These are phyloP conservation scores for Porites lutea DNA, from an alignment of 64 coral and sea anemone species.

Conservation along the genomic window DNA sequence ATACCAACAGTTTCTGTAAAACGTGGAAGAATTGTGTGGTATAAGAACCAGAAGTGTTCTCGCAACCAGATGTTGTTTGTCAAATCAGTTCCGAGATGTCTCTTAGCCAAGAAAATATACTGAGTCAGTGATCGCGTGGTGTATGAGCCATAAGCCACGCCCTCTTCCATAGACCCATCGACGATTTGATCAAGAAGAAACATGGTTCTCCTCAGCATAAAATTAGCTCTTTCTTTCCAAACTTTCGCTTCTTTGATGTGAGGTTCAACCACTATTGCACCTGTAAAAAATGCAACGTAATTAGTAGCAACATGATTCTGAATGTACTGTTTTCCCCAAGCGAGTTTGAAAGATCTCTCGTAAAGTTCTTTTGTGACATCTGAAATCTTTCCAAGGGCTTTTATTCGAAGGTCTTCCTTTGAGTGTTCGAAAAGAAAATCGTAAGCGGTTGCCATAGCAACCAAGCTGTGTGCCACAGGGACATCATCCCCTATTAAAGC, in stretches of 20 bases:
- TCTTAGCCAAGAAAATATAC: constrained; percentile 77
- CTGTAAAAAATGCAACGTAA: constrained; percentile 79
- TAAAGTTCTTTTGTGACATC: constrained; percentile 55
- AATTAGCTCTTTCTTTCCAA: constrained; percentile 66
- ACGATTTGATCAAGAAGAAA: constrained; percentile 73
- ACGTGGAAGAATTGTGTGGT: constrained; percentile 78
- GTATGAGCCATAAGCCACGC: constrained; percentile 88
- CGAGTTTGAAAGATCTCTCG: constrained; percentile 56
- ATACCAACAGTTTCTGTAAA: constrained; percentile 83
- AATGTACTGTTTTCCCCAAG: constrained; percentile 86
- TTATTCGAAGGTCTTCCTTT: constrained; percentile 45
- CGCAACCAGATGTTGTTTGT: constrained; percentile 71
- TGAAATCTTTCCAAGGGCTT: constrained; percentile 41
- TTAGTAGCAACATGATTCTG: constrained; percentile 98
- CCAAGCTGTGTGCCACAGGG: constrained; percentile 84
- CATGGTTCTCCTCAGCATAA: constrained; percentile 76
- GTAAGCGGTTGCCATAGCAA: constrained; percentile 81
- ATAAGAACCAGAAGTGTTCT: constrained; percentile 88
- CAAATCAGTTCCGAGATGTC: constrained; percentile 68
- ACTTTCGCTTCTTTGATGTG: constrained; percentile 27
- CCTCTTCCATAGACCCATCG: constrained; percentile 90
- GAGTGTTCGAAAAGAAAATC: constrained; percentile 77
- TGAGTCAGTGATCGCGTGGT: constrained; percentile 83
- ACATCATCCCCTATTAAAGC: constrained; percentile 74
- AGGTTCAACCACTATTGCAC: constrained; percentile 45